Base-by-base conservation (phyloP, 2,113 vertebrate genomes). In the Ptilonorhynchus violaceus region DNA sequence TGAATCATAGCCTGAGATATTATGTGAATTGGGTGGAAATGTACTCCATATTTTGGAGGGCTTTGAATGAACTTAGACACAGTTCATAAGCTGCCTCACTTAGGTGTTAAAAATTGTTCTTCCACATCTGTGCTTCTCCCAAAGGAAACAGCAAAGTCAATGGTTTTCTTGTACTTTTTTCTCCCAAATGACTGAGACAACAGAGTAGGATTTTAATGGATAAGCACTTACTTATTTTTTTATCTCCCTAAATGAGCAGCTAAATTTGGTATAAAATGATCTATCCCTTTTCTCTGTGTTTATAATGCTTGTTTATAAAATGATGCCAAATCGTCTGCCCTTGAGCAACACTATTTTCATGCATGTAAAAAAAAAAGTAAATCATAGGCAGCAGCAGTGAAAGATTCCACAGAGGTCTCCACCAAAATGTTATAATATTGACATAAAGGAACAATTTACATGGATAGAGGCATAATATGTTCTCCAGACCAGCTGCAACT, bases 41-140 rank as follows among this genome's bases (percentile, higher is more conserved):
- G 22, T 74, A 70, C 80, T 94, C 84, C 0, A 1, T 50, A 73
- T 77, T 95, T 96, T 76, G 62, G 25, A 95, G 41, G 31, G 59
- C 53, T 93, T 85, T 81, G 88, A 88, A 92, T 0, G 14, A 93
- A 94, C 80, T 82, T 93, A 89, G 93, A 87, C 75, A 95, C 79
- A 93, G 87, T 78, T 89, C 88, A 90, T 88, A 96, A 94, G 76
- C 89, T 95, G 76, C 67, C 46, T 96, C 77, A 95, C 82, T 93
- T 93, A 96, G 89, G 80, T 92, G 88, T 93, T 93, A 94, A 89
- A 96, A 97, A 91, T 50, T 89, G 52, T 88, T 96, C 92, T 88
- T 92, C 89, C 87, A 93, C 84, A 91, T 88, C 95, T 95, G 89
- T 92, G 79, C 62, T 95, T 95, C 66, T 87, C 92, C 83, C 74